Percentiles rank a stretch among this genome's conserved stretches.
phyloP scores from a whole-genome alignment of 2,888 invertebrate genomes.

The Lymantria dispar region DNA sequence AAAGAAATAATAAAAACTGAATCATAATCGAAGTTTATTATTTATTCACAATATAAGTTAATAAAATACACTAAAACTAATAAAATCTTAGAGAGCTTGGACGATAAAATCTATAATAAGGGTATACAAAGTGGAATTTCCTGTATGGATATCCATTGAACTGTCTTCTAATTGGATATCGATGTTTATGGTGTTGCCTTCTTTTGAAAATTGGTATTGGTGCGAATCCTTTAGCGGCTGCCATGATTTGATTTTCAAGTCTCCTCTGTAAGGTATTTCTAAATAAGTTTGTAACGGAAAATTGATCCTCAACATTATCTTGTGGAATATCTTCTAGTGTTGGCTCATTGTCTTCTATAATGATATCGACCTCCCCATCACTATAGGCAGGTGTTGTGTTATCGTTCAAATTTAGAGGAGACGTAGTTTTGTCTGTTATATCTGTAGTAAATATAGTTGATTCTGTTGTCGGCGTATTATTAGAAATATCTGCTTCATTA shows the following conservation, averaged over 20 bases:
- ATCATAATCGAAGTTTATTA: neutral
- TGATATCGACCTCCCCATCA: slow-evolving; percentile 42
- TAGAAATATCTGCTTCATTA: slow-evolving; percentile 34
- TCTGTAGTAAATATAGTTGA: slow-evolving; percentile 6
- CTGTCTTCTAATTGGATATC: slow-evolving; percentile 52
- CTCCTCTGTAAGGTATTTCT: slow-evolving; percentile 15
- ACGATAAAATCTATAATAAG: slow-evolving; percentile 56
- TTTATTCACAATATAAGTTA: slow-evolving; percentile 14
- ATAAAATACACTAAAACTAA: slow-evolving; percentile 31
- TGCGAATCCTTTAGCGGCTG: slow-evolving; percentile 63
- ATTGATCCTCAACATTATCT: slow-evolving; percentile 43
- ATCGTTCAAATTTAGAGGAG: slow-evolving; percentile 11
- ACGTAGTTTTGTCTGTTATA: slow-evolving; percentile 28
- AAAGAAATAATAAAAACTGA: slow-evolving; percentile 47
- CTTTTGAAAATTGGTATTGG: slow-evolving; percentile 50
- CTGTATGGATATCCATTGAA: slow-evolving; percentile 53
- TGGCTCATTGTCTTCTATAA: slow-evolving; percentile 48
- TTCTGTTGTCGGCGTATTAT: neutral
- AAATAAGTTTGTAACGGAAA: slow-evolving; percentile 17
- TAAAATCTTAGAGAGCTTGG: slow-evolving; percentile 71
- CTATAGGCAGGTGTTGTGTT: slow-evolving; percentile 23
- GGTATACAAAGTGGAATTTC: slow-evolving; percentile 48
- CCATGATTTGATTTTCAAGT: slow-evolving; percentile 64
- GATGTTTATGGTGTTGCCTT: slow-evolving; percentile 42
- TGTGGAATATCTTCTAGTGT: slow-evolving; percentile 31